Base-by-base conservation (phyloP, 1,140 invertebrate genomes). In the Papilio dardanus region DNA sequence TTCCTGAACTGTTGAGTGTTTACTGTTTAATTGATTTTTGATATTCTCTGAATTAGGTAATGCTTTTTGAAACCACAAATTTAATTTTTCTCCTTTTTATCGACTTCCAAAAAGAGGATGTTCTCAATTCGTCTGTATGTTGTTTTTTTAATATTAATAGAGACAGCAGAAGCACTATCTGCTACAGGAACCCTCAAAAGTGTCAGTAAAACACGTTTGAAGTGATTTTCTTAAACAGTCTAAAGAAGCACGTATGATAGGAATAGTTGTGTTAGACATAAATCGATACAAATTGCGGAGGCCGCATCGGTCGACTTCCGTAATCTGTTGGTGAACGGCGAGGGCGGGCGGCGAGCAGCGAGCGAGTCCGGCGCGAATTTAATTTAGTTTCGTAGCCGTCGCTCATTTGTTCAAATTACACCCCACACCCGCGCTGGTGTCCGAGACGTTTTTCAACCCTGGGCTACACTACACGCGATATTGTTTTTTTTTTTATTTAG, bases 331-430 rank as follows among this genome's bases (percentile, higher is more conserved):
- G 80, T 80, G 79, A 81, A 81, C 76, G 81, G 78, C 54, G 62
- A 73, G 33, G 82, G 79, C 74, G 83, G 77, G 80, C 75, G 79
- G 82, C 81, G 81, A 81, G 81, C 86, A 66, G 76, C 79, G 81
- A 81, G 78, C 78, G 75, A 66, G 76, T 74, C 80, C 80, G 81
- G 83, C 82, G 82, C 84, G 85, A 92, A 92, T 92, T 89, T 91
- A 91, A 92, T 92, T 92, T 91, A 84, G 88, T 89, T 82, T 81
- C 80, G 81, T 86, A 86, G 88, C 87, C 82, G 86, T 84, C 86
- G 85, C 88, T 91, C 89, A 91, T 91, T 91, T 91, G 89, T 91
- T 89, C 88, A 84, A 86, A 91, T 91, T 91, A 91, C 84, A 80
- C 81, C 81, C 81, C 80, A 71, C 74, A 76, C 79, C 74, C 77